A percentile compares a stretch with the other conserved stretches of the same genome.
Evolutionary conservation across 1,140 invertebrate species (phyloP).

Genomic region (Neodiprion virginianus): DNA sequence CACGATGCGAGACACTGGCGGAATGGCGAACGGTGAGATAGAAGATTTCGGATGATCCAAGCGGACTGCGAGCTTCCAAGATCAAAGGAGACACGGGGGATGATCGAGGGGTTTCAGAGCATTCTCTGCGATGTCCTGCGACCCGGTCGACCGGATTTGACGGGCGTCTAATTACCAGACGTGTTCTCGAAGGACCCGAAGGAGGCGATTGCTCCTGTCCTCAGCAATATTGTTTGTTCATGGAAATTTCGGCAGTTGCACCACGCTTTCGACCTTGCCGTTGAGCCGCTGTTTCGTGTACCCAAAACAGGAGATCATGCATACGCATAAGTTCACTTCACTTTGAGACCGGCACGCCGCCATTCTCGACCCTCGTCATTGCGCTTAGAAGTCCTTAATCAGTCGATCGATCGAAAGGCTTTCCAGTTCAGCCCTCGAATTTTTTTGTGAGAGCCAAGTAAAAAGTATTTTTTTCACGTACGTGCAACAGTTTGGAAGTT

Average conservation of each 20-base stretch:
- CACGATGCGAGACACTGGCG: no score
- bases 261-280: background rate
- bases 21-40: no score
- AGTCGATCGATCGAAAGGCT: no score
- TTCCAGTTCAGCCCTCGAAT: no score
- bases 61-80: no score
- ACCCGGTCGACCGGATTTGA: background rate
- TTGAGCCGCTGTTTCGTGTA: background rate
- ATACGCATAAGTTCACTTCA: background rate
- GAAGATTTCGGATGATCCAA: no score
- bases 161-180: background rate
- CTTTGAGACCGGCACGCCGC: background rate
- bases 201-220: background rate
- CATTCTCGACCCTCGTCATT: no score
- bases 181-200: background rate
- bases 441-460: no score
- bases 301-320: background rate
- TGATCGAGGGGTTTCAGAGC: background rate
- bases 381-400: no score
- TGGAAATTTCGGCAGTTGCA: background rate
- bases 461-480: no score
- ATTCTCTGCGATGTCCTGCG: background rate
- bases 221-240: background rate
- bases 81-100: background rate
- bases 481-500: no score